A percentile compares a stretch with the other conserved stretches of the same genome.
Conservation (phyloP, 2,797 vertebrate genomes). For the Danio choprae region DNA sequence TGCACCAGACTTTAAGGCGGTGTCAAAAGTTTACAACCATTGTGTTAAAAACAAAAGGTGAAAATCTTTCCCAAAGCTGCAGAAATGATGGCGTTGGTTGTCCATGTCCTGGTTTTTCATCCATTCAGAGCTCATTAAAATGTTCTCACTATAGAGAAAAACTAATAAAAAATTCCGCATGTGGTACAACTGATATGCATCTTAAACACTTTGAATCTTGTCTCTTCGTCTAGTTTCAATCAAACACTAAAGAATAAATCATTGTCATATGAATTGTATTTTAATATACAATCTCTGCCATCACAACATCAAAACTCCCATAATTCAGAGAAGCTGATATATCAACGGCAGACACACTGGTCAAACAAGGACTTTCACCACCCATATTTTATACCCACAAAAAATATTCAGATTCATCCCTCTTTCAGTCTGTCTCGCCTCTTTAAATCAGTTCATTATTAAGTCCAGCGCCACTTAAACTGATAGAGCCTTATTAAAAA, state of each 20-base stretch:
- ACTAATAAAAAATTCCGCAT: background rate
- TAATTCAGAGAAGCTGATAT: background rate
- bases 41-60: no score
- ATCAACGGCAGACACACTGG: background rate
- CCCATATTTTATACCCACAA: background rate
- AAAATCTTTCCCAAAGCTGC: background rate
- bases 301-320: background rate
- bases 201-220: constrained; percentile 11
- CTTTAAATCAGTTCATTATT: constrained; percentile 25
- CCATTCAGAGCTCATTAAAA: background rate
- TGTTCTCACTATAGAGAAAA: background rate
- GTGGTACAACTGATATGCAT: background rate
- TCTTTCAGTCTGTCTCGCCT: background rate
- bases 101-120: background rate
- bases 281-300: background rate
- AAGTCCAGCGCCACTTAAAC: constrained; percentile 21
- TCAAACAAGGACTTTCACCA: constrained; percentile 1
- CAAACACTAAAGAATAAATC: background rate
- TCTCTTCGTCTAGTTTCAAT: constrained; percentile 8
- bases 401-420: no score
- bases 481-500: constrained; percentile 50
- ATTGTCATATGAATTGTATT: background rate
- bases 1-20: no score
- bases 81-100: background rate
- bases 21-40: no score